A percentile compares a stretch with the other conserved stretches of the same genome.
These are phyloP conservation scores for Drosophila atripex DNA, from an alignment of 2,888 invertebrate species.

Conservation along the genomic window DNA sequence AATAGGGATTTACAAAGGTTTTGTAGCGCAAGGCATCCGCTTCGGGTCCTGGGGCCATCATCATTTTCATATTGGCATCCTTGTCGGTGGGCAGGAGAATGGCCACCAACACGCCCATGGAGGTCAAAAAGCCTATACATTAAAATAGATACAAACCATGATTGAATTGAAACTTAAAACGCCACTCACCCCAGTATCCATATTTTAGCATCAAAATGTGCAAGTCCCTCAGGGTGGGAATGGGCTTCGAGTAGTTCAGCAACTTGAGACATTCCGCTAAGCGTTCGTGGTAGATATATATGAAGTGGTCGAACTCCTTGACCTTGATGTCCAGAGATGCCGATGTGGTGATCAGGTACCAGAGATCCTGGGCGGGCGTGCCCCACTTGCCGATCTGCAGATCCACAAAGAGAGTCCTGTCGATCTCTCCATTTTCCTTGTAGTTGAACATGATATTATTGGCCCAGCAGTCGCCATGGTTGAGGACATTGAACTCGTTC, in stretches of 20 bases:
- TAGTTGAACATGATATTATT: constrained; percentile 76
- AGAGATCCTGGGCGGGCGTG: constrained; percentile 73
- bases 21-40: constrained; percentile 65
- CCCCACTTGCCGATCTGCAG: constrained; percentile 78
- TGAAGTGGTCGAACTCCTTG: constrained; percentile 73
- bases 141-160: background rate
- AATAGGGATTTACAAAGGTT: constrained; percentile 66
- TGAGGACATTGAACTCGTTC: constrained; percentile 64
- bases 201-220: constrained; percentile 69
- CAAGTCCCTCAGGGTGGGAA: constrained; percentile 69
- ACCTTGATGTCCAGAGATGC: constrained; percentile 62
- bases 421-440: constrained; percentile 55
- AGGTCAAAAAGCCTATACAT: constrained; percentile 61
- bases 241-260: constrained; percentile 62
- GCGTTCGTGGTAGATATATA: constrained; percentile 72
- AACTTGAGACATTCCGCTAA: constrained; percentile 66
- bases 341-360: constrained; percentile 72
- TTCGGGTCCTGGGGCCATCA: constrained; percentile 67
- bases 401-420: constrained; percentile 68
- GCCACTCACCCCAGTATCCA: constrained; percentile 64
- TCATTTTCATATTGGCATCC: constrained; percentile 68
- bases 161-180: background rate
- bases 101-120: constrained; percentile 52
- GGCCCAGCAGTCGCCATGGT: constrained; percentile 81
- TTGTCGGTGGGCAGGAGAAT: constrained; percentile 72